These are phyloP conservation scores for Hippocampus mohnikei DNA, from an alignment of 2,113 vertebrate species.

Conservation along the genomic window DNA sequence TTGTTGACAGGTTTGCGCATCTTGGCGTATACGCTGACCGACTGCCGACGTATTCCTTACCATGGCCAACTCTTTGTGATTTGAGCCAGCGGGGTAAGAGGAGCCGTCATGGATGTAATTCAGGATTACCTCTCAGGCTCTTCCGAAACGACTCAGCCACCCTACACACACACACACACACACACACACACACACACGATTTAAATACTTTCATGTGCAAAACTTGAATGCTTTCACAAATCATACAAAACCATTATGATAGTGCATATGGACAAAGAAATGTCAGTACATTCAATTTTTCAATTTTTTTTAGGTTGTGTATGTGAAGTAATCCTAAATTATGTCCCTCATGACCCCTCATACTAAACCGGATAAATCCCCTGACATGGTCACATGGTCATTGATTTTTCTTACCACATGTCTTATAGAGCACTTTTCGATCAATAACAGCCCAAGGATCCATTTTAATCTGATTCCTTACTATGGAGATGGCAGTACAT, in stretches of 20 bases:
- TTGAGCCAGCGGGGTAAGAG: conserved; percentile 6
- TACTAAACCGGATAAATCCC: not conserved
- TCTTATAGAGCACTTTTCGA: conserved; percentile 25
- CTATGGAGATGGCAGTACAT: conserved; percentile 2
- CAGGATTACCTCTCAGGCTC: not conserved
- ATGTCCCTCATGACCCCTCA: not conserved
- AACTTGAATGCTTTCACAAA: too few relatives aligned
- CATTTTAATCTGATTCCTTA: conserved; percentile 14
- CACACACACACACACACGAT: not conserved
- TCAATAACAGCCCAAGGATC: conserved; percentile 24
- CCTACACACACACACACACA: not conserved
- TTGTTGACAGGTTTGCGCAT: conserved; percentile 20
- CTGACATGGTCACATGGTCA: not conserved
- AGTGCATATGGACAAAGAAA: too few relatives aligned
- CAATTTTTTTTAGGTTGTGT: too few relatives aligned
- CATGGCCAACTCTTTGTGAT: conserved; percentile 25
- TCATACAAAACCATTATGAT: too few relatives aligned
- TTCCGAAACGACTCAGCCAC: not conserved
- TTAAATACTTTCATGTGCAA: too few relatives aligned
- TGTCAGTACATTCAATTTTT: too few relatives aligned
- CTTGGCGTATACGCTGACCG: conserved; percentile 23
- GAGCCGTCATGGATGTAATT: not conserved
- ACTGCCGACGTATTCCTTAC: conserved; percentile 38
- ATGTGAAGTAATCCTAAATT: not conserved
- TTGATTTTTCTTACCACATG: conserved; percentile 24